Evolutionary conservation across 37 sponge, comb jelly and placozoan species (phyloP), one percentile per base, ranked within the genome.

Genomic region (Spongilla lacustris): DNA sequence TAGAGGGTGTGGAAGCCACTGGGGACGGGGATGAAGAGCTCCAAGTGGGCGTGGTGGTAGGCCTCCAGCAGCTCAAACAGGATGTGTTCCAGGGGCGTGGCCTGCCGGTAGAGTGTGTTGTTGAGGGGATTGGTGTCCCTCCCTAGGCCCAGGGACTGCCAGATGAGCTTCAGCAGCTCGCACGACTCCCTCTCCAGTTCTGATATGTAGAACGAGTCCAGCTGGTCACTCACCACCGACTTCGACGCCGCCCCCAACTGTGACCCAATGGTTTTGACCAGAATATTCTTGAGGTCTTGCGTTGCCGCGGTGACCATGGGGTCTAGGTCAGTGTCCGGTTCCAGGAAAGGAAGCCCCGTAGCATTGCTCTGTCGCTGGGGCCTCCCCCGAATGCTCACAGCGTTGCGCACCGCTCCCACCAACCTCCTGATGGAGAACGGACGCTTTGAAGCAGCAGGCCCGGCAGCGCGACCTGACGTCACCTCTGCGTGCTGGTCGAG

Each of bases 1-100:
- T 80, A 91, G 28, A 91, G 75, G 2, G 92, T 87, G 78, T 91
- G 87, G 71, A 91, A 91, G 9, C 92, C 92, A 17, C 36, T 36
- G 10, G 92, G 92, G 0, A 73, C 27, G 9, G 84, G 92, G 1
- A 91, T 25, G 31, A 84, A 79, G 2, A 91, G 32, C 32, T 91
- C 83, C 3, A 82, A 33, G 32, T 83, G 88, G 27, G 88, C 87
- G 11, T 83, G 77, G 24, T 68, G 50, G 50, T 87, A 91, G 22
- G 84, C 87, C 66, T 91, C 92, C 24, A 87, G 79, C 25, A 86
- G 84, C 33, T 91, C 92, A 35, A 67, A 83, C 26, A 91, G 69
- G 36, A 91, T 67, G 5, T 31, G 66, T 23, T 91, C 92, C 29
- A 50, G 68, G 13, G 80, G 25, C 6, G 92, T 78, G 24, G 88